Conservation (phyloP, 92 coral and sea anemone genomes). For the Phenganax subtilis region DNA sequence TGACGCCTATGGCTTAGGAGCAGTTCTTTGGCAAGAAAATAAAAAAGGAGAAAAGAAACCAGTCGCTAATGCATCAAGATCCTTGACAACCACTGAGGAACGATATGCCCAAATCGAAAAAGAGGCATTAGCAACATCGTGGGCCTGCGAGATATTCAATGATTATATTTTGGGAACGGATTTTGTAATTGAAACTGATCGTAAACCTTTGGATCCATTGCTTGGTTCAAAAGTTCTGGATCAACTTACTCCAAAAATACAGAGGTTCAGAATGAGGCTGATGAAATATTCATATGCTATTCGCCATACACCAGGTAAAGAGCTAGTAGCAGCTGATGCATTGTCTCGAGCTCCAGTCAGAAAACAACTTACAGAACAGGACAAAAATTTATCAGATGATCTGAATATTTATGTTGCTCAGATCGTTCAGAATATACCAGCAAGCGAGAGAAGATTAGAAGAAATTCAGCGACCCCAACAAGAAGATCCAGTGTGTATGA, state of each 20-base stretch:
- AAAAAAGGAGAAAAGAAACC: background rate
- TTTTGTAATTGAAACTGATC: conserved; percentile 51
- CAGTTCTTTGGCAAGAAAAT: too few relatives aligned
- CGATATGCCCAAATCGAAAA: background rate
- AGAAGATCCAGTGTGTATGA: conserved; percentile 46
- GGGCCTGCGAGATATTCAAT: conserved; percentile 26
- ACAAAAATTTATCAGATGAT: conserved; percentile 40
- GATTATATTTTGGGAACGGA: conserved; percentile 52
- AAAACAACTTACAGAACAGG: conserved; percentile 38
- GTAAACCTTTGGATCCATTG: conserved; percentile 50
- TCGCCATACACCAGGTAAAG: conserved; percentile 41
- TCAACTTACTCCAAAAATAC: conserved; percentile 51
- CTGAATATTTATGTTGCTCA: conserved; percentile 42
- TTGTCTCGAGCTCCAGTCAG: conserved; percentile 50
- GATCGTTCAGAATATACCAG: conserved; percentile 18
- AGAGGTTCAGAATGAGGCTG: conserved; percentile 42
- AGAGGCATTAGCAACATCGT: background rate
- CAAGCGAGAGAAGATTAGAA: background rate
- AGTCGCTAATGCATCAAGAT: conserved; percentile 22
- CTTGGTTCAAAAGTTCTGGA: conserved; percentile 47
- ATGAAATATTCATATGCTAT: too few relatives aligned
- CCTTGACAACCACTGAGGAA: conserved; percentile 7
- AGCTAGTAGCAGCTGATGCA: conserved; percentile 44
- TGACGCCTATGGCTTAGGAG: too few relatives aligned
- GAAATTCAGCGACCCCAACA: conserved; percentile 47